Evolutionary conservation across 2,888 invertebrate species (phyloP), one percentile per base, ranked within the genome.

Genomic region (Andrena praecox): DNA sequence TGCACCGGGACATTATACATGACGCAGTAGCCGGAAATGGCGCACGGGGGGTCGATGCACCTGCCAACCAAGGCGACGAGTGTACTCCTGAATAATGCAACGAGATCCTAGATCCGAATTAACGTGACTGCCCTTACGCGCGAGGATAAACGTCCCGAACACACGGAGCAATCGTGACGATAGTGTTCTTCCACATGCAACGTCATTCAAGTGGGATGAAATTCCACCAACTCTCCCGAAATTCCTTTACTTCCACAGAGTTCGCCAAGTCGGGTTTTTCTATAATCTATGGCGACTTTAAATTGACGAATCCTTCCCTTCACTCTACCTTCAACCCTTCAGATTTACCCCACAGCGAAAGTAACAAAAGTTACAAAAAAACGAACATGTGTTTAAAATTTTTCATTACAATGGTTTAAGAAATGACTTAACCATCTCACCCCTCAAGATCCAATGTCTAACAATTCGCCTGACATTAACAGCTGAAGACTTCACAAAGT

Each of bases 41-140:
- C 84, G 50, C 52, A 12, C n/a, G 35, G 35, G 2, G 42, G 59
- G 50, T 33, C 67, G 64, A 85, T 85, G 83, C 85, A 86, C 80
- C 85, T 83, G 85, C 81, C 81, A 90, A 86, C 88, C 80, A 85
- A 69, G 70, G 74, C 70, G 83, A 87, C 88, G 87, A 90, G 89
- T 89, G 85, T 82, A 85, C 85, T 80, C 81, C 85, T 93, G 91
- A 93, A 93, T 93, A 91, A 93, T 92, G 88, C 91, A 92, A 87
- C 84, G 84, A 77, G 76, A 72, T 77, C 82, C 82, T 81, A 85
- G 75, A 69, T 72, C 80, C 63, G 81, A 82, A 89, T 89, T 90
- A 89, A 88, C 70, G 84, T 66, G 59, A 60, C 75, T 66, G 60
- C 60, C 68, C 60, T 59, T 42, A 56, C 80, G 48, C 69, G 52